Base-by-base conservation (phyloP, 2,797 vertebrate genomes). In the Margarornis squamiger region DNA sequence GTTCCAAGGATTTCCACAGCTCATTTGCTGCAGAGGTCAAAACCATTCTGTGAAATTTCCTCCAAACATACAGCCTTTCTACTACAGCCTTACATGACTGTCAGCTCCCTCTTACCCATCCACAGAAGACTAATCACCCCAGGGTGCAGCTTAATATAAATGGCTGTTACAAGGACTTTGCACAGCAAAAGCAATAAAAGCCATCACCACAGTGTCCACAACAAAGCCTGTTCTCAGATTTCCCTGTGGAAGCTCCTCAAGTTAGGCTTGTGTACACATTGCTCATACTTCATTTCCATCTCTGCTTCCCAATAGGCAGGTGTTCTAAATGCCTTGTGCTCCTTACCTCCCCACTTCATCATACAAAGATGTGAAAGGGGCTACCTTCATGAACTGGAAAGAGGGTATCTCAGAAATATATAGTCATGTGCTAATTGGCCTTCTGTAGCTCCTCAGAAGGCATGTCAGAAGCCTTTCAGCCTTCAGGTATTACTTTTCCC, bases 1-100 rank as follows among this genome's bases (percentile, higher is more conserved):
- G 34, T 75, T 86, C 68, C 86, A 93, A 96, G 76, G 81, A 93
- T 49, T 92, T 95, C 67, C 79, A 92, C 75, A 94, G 43, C 21
- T 90, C 61, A 70, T 92, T 92, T 96, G 67, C 88, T 93, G 34
- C 38, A 88, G 67, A 95, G 92, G 78, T 88, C 78, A 93, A 91
- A 92, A 45, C 32, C 63, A 75, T 76, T 26, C 75, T 62, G 62
- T 39, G 49, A 80, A 11, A 61, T 86, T 76, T 66, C 48, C 61
- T 75, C 72, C 75, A 68, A 77, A 80, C 15, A 12, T 4, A 17
- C 6, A 38, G 19, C 29, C 32, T 66, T 67, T 83, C 81, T 41
- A 78, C 43, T 62, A 34, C 59, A 92, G 61, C 51, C 39, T 32
- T 29, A 48, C 43, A 57, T 1, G 6, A 66, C 48, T 38, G 48